A percentile compares a stretch with the other conserved stretches of the same genome.
These are phyloP conservation scores for Pedetes capensis DNA, from an alignment of 2,113 vertebrate species.

Conservation along the genomic window DNA sequence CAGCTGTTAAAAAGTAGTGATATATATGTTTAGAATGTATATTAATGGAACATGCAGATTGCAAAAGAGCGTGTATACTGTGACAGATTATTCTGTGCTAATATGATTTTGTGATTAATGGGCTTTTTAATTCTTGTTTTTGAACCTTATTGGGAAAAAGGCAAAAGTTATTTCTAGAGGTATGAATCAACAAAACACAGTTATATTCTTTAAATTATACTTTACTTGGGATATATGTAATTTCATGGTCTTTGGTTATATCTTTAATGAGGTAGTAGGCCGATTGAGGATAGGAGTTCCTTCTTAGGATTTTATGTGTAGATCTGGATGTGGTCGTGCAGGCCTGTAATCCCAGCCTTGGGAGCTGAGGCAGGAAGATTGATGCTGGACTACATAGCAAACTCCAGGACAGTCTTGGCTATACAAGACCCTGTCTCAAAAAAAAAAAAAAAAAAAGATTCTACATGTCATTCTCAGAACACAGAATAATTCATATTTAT, in stretches of 20 bases:
- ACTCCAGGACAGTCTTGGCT: too few species aligned
- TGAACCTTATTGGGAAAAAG: background rate
- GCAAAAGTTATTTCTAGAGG: slow-evolving; percentile 30
- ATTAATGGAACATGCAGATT: background rate
- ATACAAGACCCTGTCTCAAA: too few species aligned
- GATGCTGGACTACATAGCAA: too few species aligned
- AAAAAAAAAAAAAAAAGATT: too few species aligned
- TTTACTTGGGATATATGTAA: slow-evolving; percentile 4
- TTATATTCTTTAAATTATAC: background rate
- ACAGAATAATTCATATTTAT: background rate
- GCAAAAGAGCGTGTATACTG: background rate
- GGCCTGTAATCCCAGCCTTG: too few species aligned
- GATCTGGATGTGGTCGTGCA: too few species aligned
- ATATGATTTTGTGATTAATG: background rate
- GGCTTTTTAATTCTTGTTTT: background rate
- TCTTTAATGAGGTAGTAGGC: slow-evolving; percentile 4
- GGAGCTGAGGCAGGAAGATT: too few species aligned
- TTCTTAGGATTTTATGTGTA: background rate
- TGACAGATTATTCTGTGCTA: background rate
- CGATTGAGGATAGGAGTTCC: background rate
- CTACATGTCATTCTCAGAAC: background rate
- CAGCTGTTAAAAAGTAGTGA: background rate
- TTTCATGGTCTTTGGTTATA: background rate
- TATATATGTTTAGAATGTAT: background rate
- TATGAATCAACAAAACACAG: background rate